phyloP scores from a whole-genome alignment of 2,113 vertebrate genomes.

The Silurus glanis region DNA sequence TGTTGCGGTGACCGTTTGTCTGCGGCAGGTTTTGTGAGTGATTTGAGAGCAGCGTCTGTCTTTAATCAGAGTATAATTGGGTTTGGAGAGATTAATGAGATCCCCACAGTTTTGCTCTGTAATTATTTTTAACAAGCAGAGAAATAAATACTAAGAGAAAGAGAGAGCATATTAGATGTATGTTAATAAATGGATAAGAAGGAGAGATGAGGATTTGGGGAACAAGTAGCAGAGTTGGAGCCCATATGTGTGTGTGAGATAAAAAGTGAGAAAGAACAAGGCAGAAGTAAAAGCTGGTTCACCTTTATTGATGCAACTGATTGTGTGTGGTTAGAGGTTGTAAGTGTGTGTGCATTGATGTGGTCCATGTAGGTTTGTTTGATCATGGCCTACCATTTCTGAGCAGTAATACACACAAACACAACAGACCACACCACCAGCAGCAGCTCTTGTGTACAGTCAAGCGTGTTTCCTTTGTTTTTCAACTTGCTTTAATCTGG shows the following conservation, averaged over 20 bases:
- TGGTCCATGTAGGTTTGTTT: constrained; percentile 40
- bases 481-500: constrained; percentile 21
- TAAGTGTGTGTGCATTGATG: constrained; percentile 33
- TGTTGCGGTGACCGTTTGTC: constrained; percentile 3
- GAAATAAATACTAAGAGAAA: constrained; percentile 1
- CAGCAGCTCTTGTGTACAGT: constrained; percentile 3
- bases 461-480: constrained; percentile 8
- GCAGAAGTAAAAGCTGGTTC: constrained; percentile 3
- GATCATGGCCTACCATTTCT: constrained; percentile 33
- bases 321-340: constrained; percentile 22
- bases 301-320: constrained; percentile 11
- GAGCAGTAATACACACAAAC: constrained; percentile 21
- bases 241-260: background rate
- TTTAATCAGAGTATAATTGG: constrained; percentile 21
- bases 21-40: constrained; percentile 60
- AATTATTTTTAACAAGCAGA: constrained; percentile 19
- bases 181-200: background rate
- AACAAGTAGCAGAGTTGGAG: background rate
- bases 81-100: constrained; percentile 21
- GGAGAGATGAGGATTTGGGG: constrained; percentile 36
- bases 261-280: background rate
- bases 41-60: constrained; percentile 46
- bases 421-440: constrained; percentile 9
- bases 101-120: constrained; percentile 1
- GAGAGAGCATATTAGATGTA: background rate